Percentiles rank a stretch among this genome's conserved stretches.
Evolutionary conservation across 2,113 vertebrate genomes (phyloP).

Genomic region (Gobius niger): DNA sequence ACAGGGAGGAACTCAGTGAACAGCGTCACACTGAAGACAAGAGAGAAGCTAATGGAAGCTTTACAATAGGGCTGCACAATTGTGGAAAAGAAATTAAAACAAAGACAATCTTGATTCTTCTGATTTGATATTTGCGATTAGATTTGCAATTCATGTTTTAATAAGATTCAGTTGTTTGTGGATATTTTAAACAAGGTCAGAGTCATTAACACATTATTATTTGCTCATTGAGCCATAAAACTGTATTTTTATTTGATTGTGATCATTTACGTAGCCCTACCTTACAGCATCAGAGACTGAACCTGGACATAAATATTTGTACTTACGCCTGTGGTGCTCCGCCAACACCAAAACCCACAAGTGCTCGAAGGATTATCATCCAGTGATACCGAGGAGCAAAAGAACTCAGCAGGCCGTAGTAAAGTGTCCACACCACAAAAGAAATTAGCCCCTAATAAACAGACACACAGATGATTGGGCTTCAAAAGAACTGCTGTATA

Average conservation of each 20-base stretch:
- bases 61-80: neutral
- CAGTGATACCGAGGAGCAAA: constrained; percentile 87
- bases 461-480: neutral
- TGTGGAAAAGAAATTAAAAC: too few relatives aligned
- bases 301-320: neutral
- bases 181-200: too few relatives aligned
- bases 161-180: too few relatives aligned
- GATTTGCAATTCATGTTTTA: too few relatives aligned
- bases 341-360: constrained; percentile 90
- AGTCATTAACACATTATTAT: too few relatives aligned
- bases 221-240: too few relatives aligned
- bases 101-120: too few relatives aligned
- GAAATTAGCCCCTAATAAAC: constrained; percentile 73
- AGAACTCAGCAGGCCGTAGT: constrained; percentile 86
- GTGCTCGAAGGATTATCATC: constrained; percentile 84
- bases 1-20: constrained; percentile 92
- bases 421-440: constrained; percentile 84
- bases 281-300: too few relatives aligned
- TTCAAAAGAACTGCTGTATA: neutral
- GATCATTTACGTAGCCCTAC: too few relatives aligned
- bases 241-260: too few relatives aligned
- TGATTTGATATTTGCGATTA: too few relatives aligned
- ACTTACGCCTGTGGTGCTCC: constrained; percentile 92
- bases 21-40: constrained; percentile 81
- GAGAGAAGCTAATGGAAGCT: neutral